Evolutionary conservation across 2,888 invertebrate genomes (phyloP), one percentile per base, ranked within the genome.

Genomic region (Homarus gammarus): DNA sequence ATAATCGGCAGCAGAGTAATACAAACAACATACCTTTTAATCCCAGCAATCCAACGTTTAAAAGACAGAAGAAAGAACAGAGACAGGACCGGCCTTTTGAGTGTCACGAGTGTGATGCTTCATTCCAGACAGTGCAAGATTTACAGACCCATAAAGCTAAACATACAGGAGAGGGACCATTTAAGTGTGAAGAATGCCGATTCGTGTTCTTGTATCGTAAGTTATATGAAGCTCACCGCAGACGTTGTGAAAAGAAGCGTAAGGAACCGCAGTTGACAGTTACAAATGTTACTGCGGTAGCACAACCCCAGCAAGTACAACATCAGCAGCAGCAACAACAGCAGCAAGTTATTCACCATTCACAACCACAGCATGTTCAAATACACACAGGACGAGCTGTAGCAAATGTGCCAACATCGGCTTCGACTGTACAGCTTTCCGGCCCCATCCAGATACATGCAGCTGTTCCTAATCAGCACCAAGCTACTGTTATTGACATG

Each of bases 131-230:
- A 5, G 51, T 64, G 15, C 68, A 56, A 38, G 91, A 91, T 44
- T 36, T 91, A 22, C 81, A 90, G 51, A 78, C 81, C 31, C 91
- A 91, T 56, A 90, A 87, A 44, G 73, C 87, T n/a, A 91, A 91
- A 75, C 91, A 91, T 73, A 91, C 90, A 12, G 87, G 88, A n/a
- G 91, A 90, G 44, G 91, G 91, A 15, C 91, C 91, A 15, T 91
- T 90, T 36, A 90, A 87, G 36, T 91, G 91, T 33, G 90, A 91
- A n/a, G 90, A 90, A 31, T 91, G 91, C 44, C 81, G 90, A 27
- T 91, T 90, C 68, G 87, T 91, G 61, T 91, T 90, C 79, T 83
- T 91, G 15, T 91, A 91, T 61, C 88, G 91, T 18, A 90, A 90
- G 36, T 75, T 91, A 31, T 91, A 91, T 44, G 91, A 91, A 12